Percentiles rank a stretch among this genome's conserved stretches.
These are phyloP conservation scores for Neopelma chrysocephalum DNA, from an alignment of 2,797 vertebrate genomes.

Conservation along the genomic window DNA sequence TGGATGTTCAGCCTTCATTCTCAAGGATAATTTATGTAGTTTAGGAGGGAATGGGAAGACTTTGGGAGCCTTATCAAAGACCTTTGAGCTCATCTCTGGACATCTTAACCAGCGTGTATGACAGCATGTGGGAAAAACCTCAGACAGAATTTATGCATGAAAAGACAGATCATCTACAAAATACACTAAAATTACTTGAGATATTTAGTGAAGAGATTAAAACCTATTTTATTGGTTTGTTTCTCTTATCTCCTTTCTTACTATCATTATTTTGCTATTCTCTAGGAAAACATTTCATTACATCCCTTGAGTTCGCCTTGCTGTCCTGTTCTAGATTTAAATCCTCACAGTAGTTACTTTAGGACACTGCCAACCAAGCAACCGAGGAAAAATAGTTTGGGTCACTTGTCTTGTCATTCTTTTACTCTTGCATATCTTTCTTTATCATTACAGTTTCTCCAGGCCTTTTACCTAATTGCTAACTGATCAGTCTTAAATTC, in stretches of 20 bases:
- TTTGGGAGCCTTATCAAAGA: not conserved
- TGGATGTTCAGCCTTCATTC: not conserved
- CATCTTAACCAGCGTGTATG: not conserved
- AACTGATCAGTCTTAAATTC: not conserved
- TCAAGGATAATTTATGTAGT: not conserved
- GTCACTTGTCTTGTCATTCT: not conserved
- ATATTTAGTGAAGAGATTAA: not conserved
- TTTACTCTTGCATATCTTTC: not conserved
- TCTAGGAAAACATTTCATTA: not conserved
- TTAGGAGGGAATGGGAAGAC: not conserved
- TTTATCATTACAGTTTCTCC: not conserved
- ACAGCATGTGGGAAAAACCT: not conserved
- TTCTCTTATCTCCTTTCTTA: not conserved
- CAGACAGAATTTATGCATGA: not conserved
- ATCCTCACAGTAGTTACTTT: not conserved
- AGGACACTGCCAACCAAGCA: not conserved
- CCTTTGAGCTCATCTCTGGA: not conserved
- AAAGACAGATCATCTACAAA: not conserved
- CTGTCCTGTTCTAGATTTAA: not conserved
- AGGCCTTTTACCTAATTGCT: not conserved
- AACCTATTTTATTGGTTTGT: not conserved
- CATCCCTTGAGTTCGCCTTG: not conserved
- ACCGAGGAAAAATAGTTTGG: not conserved
- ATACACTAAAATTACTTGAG: not conserved
- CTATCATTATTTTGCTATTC: not conserved